These are phyloP conservation scores for Cyrtorhinus lividipennis DNA, from an alignment of 1,140 invertebrate genomes.

Conservation along the genomic window DNA sequence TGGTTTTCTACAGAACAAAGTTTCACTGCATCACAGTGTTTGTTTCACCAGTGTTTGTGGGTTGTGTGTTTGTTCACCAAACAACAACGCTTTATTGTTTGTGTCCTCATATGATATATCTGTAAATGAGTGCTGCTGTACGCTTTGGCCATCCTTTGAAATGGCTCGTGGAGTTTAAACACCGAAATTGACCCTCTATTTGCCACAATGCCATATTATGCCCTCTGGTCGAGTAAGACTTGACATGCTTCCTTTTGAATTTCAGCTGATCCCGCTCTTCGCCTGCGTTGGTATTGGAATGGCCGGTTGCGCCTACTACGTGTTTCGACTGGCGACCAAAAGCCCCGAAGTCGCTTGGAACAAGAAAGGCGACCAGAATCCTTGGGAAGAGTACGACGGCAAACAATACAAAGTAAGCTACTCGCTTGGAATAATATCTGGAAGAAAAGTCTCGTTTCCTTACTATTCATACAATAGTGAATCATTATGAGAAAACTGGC, in stretches of 20 bases:
- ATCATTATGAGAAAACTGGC: background rate
- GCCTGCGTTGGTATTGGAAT: constrained; percentile 50
- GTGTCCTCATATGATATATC: too few relatives aligned
- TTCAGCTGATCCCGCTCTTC: constrained; percentile 62
- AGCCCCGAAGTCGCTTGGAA: constrained; percentile 71
- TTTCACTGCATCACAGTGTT: too few relatives aligned
- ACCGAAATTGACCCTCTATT: background rate
- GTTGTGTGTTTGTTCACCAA: background rate
- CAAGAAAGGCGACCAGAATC: constrained; percentile 50
- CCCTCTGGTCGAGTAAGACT: background rate
- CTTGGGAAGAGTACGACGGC: constrained; percentile 58
- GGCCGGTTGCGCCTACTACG: constrained; percentile 41
- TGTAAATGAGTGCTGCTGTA: too few relatives aligned
- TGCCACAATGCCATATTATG: background rate
- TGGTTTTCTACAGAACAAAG: too few relatives aligned
- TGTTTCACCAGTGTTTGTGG: too few relatives aligned
- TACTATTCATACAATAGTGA: background rate
- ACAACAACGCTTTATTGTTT: too few relatives aligned
- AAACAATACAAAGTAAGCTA: constrained; percentile 73
- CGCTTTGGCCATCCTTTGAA: background rate
- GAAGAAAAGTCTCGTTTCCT: background rate
- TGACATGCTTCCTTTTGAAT: constrained; percentile 20
- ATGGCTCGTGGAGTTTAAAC: background rate
- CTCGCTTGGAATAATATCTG: constrained; percentile 1
- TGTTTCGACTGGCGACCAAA: constrained; percentile 46